Evolutionary conservation across 2,888 invertebrate genomes (phyloP), one percentile per base, ranked within the genome.

Genomic region (Herminia tarsipennalis): DNA sequence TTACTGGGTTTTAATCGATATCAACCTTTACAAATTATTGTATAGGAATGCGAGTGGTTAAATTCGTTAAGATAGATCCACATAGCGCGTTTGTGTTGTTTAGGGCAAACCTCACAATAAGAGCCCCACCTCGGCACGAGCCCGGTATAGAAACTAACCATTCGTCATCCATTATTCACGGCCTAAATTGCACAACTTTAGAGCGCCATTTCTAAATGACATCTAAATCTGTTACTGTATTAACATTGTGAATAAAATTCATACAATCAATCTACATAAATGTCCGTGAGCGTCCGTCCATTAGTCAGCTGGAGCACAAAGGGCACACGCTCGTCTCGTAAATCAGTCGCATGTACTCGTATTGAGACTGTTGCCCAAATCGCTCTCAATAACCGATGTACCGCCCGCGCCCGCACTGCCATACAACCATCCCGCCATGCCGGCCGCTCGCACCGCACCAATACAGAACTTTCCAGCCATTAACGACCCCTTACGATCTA

Each of bases 221-320:
- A 88, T 90, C 91, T 90, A 90, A 91, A 90, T 90, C 90, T 90
- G 90, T 90, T 90, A 89, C 81, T 90, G 90, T 90, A 90, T 91
- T 90, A 91, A 90, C 91, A 90, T 90, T 88, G 90, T 91, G 90
- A 90, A 91, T 91, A 90, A 91, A 91, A 91, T 91, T 91, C 81
- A 91, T 90, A 89, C 90, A 90, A 91, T 91, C 90, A 91, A 90
- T 91, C 91, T 90, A 91, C 90, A 91, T 90, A 91, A 91, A 90
- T 88, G 91, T 91, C 89, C 86, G 85, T 90, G 90, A 88, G 88
- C 90, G 90, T 87, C 86, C 85, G 89, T 89, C 89, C 91, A 91
- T 91, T 91, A 91, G 89, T 91, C 84, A 90, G 86, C 72, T 75
- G 70, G 83, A 88, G 89, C 78, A 91, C 90, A 91, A 91, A 90